Base-by-base conservation (phyloP, 1,140 invertebrate species). In the Eupristina koningsbergeri region DNA sequence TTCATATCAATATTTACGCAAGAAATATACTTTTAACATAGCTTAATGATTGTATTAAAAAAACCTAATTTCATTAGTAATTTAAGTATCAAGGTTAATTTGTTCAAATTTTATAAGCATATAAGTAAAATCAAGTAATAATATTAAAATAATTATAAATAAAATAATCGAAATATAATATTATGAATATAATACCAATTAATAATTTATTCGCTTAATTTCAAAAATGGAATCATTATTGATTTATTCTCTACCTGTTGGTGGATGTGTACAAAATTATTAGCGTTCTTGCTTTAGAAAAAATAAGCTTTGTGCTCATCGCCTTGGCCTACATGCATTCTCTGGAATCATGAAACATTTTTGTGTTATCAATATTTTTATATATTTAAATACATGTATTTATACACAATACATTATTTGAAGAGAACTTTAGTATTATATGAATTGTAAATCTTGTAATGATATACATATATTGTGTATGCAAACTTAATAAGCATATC, bases 261-360 rank as follows among this genome's bases (percentile, higher is more conserved):
- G 3, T 34, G 61, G 31, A 64, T 9, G 13, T 29, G 58, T 63
- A 34, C 22, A 13, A 1, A 13, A 29, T 64, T 2, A 19, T 64
- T 13, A 64, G 31, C 74, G 41, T n/a, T 17, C 45, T 77, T 80
- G 34, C 79, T 73, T 39, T 29, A n/a, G 31, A 17, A 53, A 15
- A 11, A 17, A 36, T n/a, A 76, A 8, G 17, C 26, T 41, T 47
- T 58, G 69, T n/a, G 41, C n/a, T 53, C 47, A 36, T 76, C 36
- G 83, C 83, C 83, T 84, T 84, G 83, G 83, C 83, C 83, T 84
- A 84, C 83, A 84, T 84, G 77, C 78, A 84, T 80, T 80, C 45
- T 41, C 83, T 75, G 50, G 29, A 39, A 41, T 64, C 7, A 84
- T 80, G 74, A 84, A 19, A 41, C 39, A 74, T 31, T 34, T 19